These are phyloP conservation scores for Tubulanus polymorphus DNA, from an alignment of 2,888 invertebrate genomes.

Conservation along the genomic window DNA sequence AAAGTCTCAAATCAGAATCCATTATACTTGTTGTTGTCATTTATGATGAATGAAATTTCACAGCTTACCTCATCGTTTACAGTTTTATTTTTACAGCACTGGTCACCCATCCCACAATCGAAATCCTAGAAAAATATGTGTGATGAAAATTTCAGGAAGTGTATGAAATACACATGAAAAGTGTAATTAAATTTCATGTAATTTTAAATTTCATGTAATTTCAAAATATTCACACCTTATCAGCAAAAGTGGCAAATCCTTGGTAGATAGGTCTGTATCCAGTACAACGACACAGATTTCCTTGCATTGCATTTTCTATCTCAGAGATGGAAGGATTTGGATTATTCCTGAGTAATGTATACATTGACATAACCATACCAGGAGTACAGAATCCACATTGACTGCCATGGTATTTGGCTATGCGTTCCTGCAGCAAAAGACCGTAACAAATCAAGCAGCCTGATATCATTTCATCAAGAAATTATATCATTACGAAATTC, in stretches of 20 bases:
- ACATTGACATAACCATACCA: slow-evolving; percentile 98
- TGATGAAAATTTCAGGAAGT: background rate
- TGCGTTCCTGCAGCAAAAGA: slow-evolving; percentile 54
- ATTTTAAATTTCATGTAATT: no score
- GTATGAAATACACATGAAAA: background rate
- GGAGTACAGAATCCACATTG: slow-evolving; percentile 96
- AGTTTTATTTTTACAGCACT: slow-evolving; percentile 14
- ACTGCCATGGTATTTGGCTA: slow-evolving; percentile 87
- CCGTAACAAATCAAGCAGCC: no score
- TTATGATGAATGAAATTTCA: no score
- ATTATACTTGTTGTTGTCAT: no score
- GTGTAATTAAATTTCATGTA: no score
- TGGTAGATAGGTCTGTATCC: slow-evolving; percentile 90
- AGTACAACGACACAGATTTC: slow-evolving; percentile 58
- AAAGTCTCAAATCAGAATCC: no score
- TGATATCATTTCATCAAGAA: no score
- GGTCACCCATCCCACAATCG: slow-evolving; percentile 18
- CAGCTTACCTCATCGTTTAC: no score
- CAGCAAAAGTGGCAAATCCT: slow-evolving; percentile 76
- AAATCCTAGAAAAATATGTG: no score
- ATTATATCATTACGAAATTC: background rate
- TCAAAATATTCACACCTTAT: background rate
- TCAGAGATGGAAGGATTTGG: slow-evolving; percentile 59
- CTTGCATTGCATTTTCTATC: slow-evolving; percentile 37
- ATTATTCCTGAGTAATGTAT: slow-evolving; percentile 73